Evolutionary conservation across 2,888 invertebrate species (phyloP), one percentile per base, ranked within the genome.

Genomic region (Carcina quercana): DNA sequence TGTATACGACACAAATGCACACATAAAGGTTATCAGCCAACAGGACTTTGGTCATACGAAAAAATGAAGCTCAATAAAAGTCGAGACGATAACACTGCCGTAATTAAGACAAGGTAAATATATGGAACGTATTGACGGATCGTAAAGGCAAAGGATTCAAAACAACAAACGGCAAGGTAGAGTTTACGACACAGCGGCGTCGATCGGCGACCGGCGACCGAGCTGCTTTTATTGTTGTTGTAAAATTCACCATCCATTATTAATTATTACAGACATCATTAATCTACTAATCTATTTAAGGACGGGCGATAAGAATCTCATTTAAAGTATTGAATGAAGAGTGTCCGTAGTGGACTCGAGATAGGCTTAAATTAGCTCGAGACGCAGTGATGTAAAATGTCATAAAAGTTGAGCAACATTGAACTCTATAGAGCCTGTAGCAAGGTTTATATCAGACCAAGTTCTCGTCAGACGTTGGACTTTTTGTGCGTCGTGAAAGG

Each of bases 241-340:
- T 83, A 79, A 83, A 83, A 80, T 80, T 78, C 79, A 82, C 72
- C 68, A 80, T 78, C 78, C 82, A 80, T 83, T 82, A 83, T 83
- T 83, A 82, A 83, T 83, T 82, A 83, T 82, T 82, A 82, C 78
- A 75, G 82, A 71, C 80, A 78, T 80, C 82, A 83, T 83, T 82
- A 83, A 83, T 83, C 82, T 82, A 82, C 76, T 83, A 82, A 82
- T 82, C 80, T 83, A 83, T 83, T 82, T 80, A 83, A 80, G 80
- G 80, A 78, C 66, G 73, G 59, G 59, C 71, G 84, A 84, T 84
- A 83, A 83, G 79, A 78, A 84, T 84, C 84, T 84, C 79, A 82
- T 83, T 83, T 84, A 82, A 83, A 79, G 80, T 78, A 82, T 82
- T 82, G 82, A 82, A 82, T 82, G 82, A 82, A 80, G 79, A 82